phyloP scores from a whole-genome alignment of 1,140 invertebrate species.

The Cepaea nemoralis region DNA sequence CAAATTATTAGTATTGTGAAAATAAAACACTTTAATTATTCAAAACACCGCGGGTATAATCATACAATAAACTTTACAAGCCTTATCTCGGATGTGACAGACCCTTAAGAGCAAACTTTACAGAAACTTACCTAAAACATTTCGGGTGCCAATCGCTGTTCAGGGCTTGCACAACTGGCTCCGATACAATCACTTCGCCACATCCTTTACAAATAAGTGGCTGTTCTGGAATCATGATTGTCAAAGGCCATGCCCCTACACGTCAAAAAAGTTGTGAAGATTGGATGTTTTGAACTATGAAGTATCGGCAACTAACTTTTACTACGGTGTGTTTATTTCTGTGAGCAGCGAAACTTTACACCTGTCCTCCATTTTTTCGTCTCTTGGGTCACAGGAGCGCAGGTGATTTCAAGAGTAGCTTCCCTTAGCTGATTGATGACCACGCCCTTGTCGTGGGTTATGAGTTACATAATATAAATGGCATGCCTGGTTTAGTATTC shows the following conservation, averaged over 20 bases:
- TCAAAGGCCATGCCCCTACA: background rate
- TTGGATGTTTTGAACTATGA: background rate
- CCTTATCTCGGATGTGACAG: too few relatives aligned
- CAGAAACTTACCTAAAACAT: conserved; percentile 57
- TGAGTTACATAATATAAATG: too few relatives aligned
- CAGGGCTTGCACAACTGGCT: conserved; percentile 53
- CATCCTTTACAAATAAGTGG: conserved; percentile 50
- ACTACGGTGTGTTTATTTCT: background rate
- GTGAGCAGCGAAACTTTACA: background rate
- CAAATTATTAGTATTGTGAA: too few relatives aligned
- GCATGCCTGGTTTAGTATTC: too few relatives aligned
- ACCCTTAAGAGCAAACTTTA: too few relatives aligned
- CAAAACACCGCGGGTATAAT: too few relatives aligned
- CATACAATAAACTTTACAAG: too few relatives aligned
- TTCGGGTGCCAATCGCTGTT: conserved; percentile 53
- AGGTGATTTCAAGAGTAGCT: conserved; percentile 12
- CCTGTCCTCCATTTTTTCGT: conserved; percentile 15
- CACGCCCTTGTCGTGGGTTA: background rate
- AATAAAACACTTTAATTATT: too few relatives aligned
- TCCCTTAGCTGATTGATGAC: background rate
- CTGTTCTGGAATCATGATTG: conserved; percentile 31
- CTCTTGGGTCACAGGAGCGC: background rate
- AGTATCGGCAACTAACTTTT: conserved; percentile 3
- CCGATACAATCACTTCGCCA: conserved; percentile 41
- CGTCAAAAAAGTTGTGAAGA: background rate